These are phyloP conservation scores for Alcis repandata DNA, from an alignment of 2,888 invertebrate genomes.

Conservation along the genomic window DNA sequence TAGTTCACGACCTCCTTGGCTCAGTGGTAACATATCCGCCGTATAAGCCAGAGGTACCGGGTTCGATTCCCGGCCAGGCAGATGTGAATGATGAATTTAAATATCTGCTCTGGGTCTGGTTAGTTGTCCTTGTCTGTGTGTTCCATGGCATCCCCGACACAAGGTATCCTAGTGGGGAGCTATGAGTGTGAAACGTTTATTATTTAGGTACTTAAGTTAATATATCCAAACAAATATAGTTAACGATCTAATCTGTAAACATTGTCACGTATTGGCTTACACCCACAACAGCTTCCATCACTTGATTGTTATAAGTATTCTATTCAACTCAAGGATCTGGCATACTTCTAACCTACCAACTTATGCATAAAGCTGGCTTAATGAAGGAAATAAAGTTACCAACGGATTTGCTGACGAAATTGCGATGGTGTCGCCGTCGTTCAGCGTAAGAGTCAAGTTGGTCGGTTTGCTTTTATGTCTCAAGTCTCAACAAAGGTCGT, in stretches of 20 bases:
- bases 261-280: neutral
- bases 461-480: neutral
- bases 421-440: neutral
- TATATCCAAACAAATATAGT: neutral
- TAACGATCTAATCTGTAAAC: neutral
- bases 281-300: slow-evolving; percentile 14
- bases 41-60: too few relatives aligned
- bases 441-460: neutral
- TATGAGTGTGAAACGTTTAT: too few relatives aligned
- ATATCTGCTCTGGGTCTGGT: too few relatives aligned
- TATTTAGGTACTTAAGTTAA: neutral
- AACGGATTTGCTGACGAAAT: neutral
- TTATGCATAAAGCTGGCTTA: neutral
- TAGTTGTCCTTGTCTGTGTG: too few relatives aligned
- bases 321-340: slow-evolving; percentile 19
- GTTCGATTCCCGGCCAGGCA: too few relatives aligned
- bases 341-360: slow-evolving; percentile 10
- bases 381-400: neutral
- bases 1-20: too few relatives aligned
- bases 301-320: slow-evolving; percentile 11
- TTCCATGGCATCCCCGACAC: too few relatives aligned
- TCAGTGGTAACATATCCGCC: too few relatives aligned
- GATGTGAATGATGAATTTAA: too few relatives aligned
- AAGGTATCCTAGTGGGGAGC: too few relatives aligned
- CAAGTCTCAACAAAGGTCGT: slow-evolving; percentile 17